Evolutionary conservation across 2,888 invertebrate genomes (phyloP).

Genomic region (Aphrophora alni): DNA sequence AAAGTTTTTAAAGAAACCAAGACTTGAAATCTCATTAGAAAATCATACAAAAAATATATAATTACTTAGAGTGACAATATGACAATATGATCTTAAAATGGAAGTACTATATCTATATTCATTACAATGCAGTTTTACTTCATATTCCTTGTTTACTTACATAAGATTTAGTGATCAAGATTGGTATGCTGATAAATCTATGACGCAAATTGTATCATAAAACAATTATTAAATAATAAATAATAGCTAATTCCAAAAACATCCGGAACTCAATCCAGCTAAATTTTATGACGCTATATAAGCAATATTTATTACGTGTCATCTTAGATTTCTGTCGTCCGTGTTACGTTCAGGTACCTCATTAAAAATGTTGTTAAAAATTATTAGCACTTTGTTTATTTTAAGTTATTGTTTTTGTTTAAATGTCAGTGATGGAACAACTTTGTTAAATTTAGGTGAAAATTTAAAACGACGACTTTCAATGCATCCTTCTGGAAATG

Average conservation of each 20-base stretch:
- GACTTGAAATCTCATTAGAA: too few species aligned
- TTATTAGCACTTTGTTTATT: background rate
- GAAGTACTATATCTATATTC: background rate
- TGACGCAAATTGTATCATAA: background rate
- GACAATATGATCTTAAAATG: background rate
- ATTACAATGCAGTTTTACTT: background rate
- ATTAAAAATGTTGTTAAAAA: background rate
- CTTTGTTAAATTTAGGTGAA: constrained; percentile 6
- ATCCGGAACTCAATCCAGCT: background rate
- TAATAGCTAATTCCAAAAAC: background rate
- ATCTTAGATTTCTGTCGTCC: too few species aligned
- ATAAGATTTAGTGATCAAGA: background rate
- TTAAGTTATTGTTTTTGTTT: background rate
- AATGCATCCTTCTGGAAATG: background rate
- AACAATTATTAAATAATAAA: background rate
- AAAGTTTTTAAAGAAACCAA: too few species aligned
- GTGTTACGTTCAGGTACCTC: too few species aligned
- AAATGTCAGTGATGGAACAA: background rate
- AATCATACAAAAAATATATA: too few species aligned
- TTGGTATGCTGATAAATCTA: background rate
- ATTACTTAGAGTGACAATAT: too few species aligned
- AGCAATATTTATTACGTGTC: too few species aligned
- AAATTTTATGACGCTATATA: background rate
- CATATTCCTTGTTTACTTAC: too few species aligned
- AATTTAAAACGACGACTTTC: constrained; percentile 17